Percentiles rank a stretch among this genome's conserved stretches.
Conservation (phyloP, 2,797 vertebrate genomes). For the Netta rufina region DNA sequence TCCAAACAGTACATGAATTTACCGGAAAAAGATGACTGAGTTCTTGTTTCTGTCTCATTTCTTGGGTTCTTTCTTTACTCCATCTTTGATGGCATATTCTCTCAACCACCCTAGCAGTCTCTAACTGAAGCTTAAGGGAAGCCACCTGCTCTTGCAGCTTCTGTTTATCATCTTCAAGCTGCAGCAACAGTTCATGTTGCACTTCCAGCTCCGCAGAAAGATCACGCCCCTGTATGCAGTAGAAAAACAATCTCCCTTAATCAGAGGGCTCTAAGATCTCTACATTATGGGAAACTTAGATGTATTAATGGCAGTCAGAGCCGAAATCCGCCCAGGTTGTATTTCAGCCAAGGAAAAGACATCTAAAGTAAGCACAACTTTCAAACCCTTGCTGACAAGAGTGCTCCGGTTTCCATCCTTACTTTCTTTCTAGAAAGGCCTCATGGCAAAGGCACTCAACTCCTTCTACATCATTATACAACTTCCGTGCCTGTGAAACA, state of each 20-base stretch:
- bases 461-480: not conserved
- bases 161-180: conserved; percentile 78
- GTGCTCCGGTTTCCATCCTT: not conserved
- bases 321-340: not conserved
- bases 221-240: conserved; percentile 79
- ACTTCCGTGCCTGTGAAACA: not conserved
- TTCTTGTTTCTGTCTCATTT: conserved; percentile 85
- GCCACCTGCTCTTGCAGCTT: conserved; percentile 82
- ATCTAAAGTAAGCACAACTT: not conserved
- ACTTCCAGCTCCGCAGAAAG: conserved; percentile 81
- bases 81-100: conserved; percentile 40
- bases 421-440: not conserved
- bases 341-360: not conserved
- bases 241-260: not conserved
- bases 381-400: not conserved
- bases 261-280: not conserved
- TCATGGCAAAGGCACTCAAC: not conserved
- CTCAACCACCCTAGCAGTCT: conserved; percentile 62
- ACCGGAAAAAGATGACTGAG: conserved; percentile 89
- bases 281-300: not conserved
- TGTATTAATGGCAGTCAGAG: too few relatives aligned
- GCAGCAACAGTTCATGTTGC: conserved; percentile 74
- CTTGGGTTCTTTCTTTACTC: conserved; percentile 81
- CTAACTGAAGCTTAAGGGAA: conserved; percentile 75
- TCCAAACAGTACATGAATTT: not conserved